Conservation (phyloP, 2,797 vertebrate genomes). For the Muraenolepis orangiensis region DNA sequence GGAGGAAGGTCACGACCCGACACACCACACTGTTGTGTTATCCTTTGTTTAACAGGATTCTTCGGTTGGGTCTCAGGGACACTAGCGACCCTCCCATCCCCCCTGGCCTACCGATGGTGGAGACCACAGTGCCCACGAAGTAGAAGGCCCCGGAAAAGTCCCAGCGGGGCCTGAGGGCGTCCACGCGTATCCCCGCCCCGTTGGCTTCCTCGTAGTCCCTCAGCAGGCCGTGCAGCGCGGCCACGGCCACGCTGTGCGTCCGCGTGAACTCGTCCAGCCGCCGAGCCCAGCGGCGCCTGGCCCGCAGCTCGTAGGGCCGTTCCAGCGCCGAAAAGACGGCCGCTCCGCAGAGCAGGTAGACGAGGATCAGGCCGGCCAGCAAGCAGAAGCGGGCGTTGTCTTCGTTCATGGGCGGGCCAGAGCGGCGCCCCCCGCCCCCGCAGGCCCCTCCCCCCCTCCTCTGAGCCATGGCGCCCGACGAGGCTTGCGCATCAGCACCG, state of each 20-base stretch:
- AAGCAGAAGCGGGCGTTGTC: slow-evolving; percentile 81
- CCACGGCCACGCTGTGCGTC: slow-evolving; percentile 63
- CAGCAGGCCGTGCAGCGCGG: slow-evolving; percentile 68
- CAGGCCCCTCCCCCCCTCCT: slow-evolving; percentile 64
- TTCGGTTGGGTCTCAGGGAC: too few relatives aligned
- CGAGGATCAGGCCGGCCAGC: slow-evolving; percentile 74
- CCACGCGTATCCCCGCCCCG: slow-evolving; percentile 72
- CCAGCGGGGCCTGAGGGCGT: slow-evolving; percentile 73
- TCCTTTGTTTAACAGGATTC: too few relatives aligned
- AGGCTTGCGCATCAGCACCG: slow-evolving; percentile 33
- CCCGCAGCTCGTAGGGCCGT: slow-evolving; percentile 72
- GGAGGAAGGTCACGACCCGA: too few relatives aligned
- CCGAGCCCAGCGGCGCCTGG: slow-evolving; percentile 70
- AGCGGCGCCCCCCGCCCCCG: slow-evolving; percentile 66
- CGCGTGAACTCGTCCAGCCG: slow-evolving; percentile 74
- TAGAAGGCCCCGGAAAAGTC: slow-evolving; percentile 81
- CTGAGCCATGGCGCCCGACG: slow-evolving; percentile 70
- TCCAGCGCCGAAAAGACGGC: slow-evolving; percentile 79
- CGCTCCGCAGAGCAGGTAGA: slow-evolving; percentile 78
- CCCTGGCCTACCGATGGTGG: slow-evolving; percentile 75
- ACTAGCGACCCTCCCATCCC: not conserved
- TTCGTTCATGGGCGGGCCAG: slow-evolving; percentile 70
- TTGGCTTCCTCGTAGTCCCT: slow-evolving; percentile 78
- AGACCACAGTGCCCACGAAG: slow-evolving; percentile 80
- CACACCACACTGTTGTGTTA: too few relatives aligned